phyloP scores from a whole-genome alignment of 2,113 vertebrate species.

The Mirounga angustirostris region DNA sequence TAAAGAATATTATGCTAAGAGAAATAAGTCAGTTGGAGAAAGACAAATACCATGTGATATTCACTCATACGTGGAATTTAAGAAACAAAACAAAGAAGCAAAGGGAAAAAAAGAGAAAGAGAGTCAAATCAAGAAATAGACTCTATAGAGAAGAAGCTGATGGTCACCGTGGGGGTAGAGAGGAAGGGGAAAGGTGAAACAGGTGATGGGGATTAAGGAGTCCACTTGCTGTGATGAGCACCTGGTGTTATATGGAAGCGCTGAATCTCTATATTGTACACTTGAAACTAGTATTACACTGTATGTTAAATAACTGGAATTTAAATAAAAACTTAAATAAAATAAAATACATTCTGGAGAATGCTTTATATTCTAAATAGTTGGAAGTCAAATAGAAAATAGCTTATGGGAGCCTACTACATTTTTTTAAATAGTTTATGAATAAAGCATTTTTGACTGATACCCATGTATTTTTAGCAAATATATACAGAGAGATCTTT shows the following conservation, averaged over 20 bases:
- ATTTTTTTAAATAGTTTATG: not conserved
- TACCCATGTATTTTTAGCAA: not conserved
- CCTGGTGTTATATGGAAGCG: not conserved
- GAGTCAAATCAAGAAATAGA: not conserved
- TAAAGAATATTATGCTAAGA: not conserved
- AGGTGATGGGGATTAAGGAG: not conserved
- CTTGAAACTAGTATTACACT: not conserved
- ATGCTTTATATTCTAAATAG: not conserved
- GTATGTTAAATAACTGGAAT: not conserved
- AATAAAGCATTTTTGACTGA: conserved; percentile 1
- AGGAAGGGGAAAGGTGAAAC: not conserved
- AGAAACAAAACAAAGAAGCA: not conserved
- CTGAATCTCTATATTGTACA: not conserved
- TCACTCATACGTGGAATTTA: not conserved
- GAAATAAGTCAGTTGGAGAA: not conserved
- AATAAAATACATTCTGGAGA: not conserved
- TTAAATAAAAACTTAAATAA: not conserved
- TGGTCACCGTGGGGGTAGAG: not conserved
- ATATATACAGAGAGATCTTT: not conserved
- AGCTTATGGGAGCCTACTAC: not conserved
- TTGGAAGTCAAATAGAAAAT: not conserved
- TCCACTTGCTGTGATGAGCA: not conserved
- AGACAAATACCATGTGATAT: not conserved
- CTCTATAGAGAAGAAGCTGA: not conserved
- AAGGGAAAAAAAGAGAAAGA: not conserved